phyloP scores from a whole-genome alignment of 92 coral and sea anemone species.

The Heteractis magnifica region DNA sequence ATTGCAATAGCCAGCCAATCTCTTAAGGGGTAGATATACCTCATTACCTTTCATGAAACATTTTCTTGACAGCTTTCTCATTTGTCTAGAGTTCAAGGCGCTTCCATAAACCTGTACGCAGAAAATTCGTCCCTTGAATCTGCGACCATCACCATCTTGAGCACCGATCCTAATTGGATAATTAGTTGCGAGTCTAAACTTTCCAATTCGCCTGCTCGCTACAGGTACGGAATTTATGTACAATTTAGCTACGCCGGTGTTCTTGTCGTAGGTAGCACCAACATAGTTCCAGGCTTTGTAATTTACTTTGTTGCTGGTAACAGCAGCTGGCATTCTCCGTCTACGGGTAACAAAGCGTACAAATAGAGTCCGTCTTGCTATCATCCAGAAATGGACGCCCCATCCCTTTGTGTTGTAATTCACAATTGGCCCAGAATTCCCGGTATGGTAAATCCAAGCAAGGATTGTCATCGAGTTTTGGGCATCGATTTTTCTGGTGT shows the following conservation, averaged over 20 bases:
- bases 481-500: slow-evolving; percentile 62
- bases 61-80: slow-evolving; percentile 42
- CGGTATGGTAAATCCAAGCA: slow-evolving; percentile 66
- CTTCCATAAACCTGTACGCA: slow-evolving; percentile 65
- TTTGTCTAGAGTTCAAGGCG: slow-evolving; percentile 40
- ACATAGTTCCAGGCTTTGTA: slow-evolving; percentile 71
- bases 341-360: slow-evolving; percentile 55
- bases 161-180: slow-evolving; percentile 67
- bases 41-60: slow-evolving; percentile 59
- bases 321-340: slow-evolving; percentile 29
- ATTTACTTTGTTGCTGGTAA: slow-evolving; percentile 34
- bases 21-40: background rate
- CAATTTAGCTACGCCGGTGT: slow-evolving; percentile 55
- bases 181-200: slow-evolving; percentile 55
- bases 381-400: slow-evolving; percentile 64
- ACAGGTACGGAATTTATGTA: slow-evolving; percentile 53
- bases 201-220: slow-evolving; percentile 49
- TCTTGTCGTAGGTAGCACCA: slow-evolving; percentile 62
- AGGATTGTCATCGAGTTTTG: slow-evolving; percentile 65
- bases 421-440: slow-evolving; percentile 56
- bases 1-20: too few relatives aligned
- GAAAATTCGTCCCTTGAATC: slow-evolving; percentile 59
- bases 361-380: slow-evolving; percentile 38
- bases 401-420: slow-evolving; percentile 47
- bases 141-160: slow-evolving; percentile 41